phyloP scores from a whole-genome alignment of 2,113 vertebrate species.

The Leucopternis melanops region DNA sequence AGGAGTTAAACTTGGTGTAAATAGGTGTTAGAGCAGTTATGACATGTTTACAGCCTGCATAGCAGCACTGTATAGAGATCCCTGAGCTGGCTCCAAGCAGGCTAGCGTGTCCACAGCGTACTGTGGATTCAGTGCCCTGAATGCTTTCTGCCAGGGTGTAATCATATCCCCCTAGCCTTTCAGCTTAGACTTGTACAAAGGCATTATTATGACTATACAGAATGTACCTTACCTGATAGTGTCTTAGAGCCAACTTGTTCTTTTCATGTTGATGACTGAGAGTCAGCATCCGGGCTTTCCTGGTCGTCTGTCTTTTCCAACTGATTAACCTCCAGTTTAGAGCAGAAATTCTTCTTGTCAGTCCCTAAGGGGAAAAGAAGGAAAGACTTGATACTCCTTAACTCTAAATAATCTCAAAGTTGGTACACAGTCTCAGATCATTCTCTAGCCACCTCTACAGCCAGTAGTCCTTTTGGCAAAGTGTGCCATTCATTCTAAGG shows the following conservation, averaged over 20 bases:
- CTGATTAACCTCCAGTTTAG: background rate
- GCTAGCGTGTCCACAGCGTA: background rate
- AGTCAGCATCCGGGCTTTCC: background rate
- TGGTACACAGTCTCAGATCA: background rate
- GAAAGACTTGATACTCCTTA: background rate
- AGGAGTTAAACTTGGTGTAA: background rate
- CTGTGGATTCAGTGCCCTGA: background rate
- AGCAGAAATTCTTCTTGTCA: background rate
- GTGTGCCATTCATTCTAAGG: background rate
- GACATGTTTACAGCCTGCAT: background rate
- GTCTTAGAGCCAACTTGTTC: background rate
- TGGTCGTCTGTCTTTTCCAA: background rate
- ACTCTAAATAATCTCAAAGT: background rate
- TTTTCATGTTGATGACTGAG: background rate
- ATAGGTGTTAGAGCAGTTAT: background rate
- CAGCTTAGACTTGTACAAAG: slow-evolving; percentile 26
- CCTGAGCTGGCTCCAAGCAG: slow-evolving; percentile 42
- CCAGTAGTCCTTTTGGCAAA: background rate
- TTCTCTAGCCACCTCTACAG: background rate
- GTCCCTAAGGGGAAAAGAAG: background rate
- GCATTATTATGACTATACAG: slow-evolving; percentile 42
- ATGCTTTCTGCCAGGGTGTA: slow-evolving; percentile 32
- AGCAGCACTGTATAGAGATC: background rate
- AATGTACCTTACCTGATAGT: background rate
- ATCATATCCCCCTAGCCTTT: slow-evolving; percentile 18